phyloP scores from a whole-genome alignment of 2,797 vertebrate species.

The Coendou prehensilis region DNA sequence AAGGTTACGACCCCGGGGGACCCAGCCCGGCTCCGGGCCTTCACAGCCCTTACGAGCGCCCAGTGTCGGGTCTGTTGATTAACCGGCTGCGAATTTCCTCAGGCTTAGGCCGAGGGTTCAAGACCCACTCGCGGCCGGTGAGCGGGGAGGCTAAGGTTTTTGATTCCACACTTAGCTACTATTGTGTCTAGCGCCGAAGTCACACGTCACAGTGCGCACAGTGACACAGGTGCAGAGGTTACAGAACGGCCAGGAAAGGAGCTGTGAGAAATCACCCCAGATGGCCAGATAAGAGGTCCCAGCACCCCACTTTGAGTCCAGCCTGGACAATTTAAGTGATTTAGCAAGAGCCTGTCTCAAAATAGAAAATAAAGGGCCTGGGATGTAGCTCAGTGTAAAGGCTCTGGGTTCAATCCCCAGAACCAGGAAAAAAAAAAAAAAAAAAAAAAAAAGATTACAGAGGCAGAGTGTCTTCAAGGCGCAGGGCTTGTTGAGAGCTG shows the following conservation, averaged over 20 bases:
- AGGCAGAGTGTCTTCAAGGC: neutral
- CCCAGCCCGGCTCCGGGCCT: neutral
- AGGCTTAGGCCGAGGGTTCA: neutral
- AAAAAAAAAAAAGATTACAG: neutral
- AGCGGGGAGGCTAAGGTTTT: neutral
- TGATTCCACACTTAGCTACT: neutral
- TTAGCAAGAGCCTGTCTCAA: neutral
- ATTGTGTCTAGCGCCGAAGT: neutral
- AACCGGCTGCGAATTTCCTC: neutral
- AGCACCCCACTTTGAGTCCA: neutral
- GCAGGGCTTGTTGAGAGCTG: neutral
- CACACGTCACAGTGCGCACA: neutral
- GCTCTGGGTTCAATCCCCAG: neutral
- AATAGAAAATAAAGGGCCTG: neutral
- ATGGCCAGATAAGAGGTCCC: neutral
- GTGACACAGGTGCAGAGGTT: neutral
- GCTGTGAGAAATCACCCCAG: neutral
- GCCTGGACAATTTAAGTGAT: neutral
- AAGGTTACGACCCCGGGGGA: neutral
- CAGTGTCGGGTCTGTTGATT: neutral
- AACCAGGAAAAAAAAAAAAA: neutral
- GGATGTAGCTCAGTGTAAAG: neutral
- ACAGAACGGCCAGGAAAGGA: neutral
- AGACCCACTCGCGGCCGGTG: neutral
- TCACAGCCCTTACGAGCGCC: neutral